Conservation (phyloP, 2,113 vertebrate genomes). For the Corydoras sp. region DNA sequence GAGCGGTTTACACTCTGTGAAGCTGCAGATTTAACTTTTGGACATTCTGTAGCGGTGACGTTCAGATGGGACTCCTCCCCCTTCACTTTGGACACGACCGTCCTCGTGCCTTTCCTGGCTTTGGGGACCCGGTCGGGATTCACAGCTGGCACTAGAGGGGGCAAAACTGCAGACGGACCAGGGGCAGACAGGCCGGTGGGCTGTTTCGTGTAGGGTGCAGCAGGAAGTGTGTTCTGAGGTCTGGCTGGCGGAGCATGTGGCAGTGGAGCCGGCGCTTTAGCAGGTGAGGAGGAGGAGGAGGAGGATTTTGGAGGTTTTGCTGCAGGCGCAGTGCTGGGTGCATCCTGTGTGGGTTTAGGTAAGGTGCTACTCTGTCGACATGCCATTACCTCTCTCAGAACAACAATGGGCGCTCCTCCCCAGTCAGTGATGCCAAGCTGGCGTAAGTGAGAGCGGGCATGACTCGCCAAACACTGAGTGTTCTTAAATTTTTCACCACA, state of each 20-base stretch:
- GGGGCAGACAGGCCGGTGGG: constrained; percentile 22
- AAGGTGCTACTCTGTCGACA: constrained; percentile 45
- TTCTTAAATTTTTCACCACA: constrained; percentile 72
- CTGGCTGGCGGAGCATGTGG: background rate
- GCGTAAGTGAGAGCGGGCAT: constrained; percentile 69
- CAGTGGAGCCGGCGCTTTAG: background rate
- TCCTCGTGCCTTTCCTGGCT: constrained; percentile 64
- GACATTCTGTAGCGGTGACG: constrained; percentile 19
- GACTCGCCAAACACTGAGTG: constrained; percentile 69
- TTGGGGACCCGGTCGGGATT: constrained; percentile 51
- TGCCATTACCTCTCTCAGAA: constrained; percentile 61
- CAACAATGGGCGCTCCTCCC: constrained; percentile 63
- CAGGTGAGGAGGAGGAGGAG: too few species aligned
- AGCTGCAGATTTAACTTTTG: constrained; percentile 6
- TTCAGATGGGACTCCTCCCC: constrained; percentile 55
- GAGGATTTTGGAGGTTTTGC: constrained; percentile 16
- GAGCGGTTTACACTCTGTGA: background rate
- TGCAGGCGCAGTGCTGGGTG: constrained; percentile 32
- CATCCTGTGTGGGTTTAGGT: constrained; percentile 10
- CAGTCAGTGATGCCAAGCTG: constrained; percentile 69
- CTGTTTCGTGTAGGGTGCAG: background rate
- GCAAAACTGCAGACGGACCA: background rate
- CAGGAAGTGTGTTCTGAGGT: background rate
- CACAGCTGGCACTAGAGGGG: background rate
- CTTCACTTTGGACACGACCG: constrained; percentile 69